phyloP scores from a whole-genome alignment of 2,113 vertebrate species.

The Ariopsis seemanni region DNA sequence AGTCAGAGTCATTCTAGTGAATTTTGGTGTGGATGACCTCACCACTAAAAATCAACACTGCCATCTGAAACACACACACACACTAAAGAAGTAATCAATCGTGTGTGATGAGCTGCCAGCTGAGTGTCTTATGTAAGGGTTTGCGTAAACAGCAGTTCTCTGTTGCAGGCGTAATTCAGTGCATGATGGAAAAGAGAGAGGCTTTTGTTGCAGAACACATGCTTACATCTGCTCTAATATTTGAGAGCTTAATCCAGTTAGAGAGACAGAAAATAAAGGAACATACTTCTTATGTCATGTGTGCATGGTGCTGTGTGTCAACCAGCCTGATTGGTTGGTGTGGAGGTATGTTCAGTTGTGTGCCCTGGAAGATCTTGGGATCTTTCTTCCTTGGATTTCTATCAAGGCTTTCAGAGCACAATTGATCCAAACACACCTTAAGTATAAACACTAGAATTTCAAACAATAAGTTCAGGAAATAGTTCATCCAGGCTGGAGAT shows the following conservation, averaged over 20 bases:
- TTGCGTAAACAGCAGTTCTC: not conserved
- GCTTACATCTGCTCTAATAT: slow-evolving; percentile 14
- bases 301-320: not conserved
- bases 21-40: slow-evolving; percentile 9
- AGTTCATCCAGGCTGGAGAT: not conserved
- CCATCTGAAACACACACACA: slow-evolving; percentile 17
- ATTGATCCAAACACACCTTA: not conserved
- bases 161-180: not conserved
- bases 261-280: not conserved
- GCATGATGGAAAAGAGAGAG: not conserved
- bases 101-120: not conserved
- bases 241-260: not conserved
- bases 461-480: not conserved
- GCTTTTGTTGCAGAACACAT: slow-evolving; percentile 17
- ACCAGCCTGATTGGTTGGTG: not conserved
- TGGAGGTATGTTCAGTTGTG: not conserved
- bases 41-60: not conserved
- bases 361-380: not conserved
- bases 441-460: not conserved
- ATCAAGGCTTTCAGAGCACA: not conserved
- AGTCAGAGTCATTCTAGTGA: not conserved
- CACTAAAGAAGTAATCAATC: not conserved
- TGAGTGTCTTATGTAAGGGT: slow-evolving; percentile 3
- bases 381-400: not conserved
- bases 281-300: not conserved